A percentile compares a stretch with the other conserved stretches of the same genome.
phyloP scores from a whole-genome alignment of 2,888 invertebrate genomes.

The Entomobrya proxima region DNA sequence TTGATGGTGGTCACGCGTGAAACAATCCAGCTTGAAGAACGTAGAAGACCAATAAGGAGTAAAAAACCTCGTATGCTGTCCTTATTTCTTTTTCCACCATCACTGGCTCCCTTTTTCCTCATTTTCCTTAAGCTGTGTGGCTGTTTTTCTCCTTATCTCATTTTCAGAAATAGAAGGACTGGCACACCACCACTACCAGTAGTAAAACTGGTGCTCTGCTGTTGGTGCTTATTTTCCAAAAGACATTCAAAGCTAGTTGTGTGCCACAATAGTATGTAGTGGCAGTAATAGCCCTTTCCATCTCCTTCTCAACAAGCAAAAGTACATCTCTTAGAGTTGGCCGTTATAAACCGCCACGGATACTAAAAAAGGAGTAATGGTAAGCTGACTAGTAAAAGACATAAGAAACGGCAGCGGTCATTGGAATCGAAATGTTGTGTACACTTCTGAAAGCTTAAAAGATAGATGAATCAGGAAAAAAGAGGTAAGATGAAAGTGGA shows the following conservation, averaged over 20 bases:
- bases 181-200: too few relatives aligned
- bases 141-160: slow-evolving; percentile 57
- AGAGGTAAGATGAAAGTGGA: slow-evolving; percentile 32
- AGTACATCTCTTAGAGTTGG: neutral
- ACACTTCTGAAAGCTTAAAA: slow-evolving; percentile 49
- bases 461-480: slow-evolving; percentile 46
- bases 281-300: neutral
- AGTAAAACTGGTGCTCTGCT: neutral
- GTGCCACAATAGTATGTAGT: neutral
- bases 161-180: slow-evolving; percentile 31
- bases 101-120: slow-evolving; percentile 33
- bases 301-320: neutral
- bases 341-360: neutral
- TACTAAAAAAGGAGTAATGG: slow-evolving; percentile 4
- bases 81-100: slow-evolving; percentile 47
- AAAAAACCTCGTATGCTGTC: slow-evolving; percentile 45
- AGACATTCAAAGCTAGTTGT: neutral
- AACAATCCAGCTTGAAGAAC: slow-evolving; percentile 63
- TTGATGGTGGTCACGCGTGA: slow-evolving; percentile 70
- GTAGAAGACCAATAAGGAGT: slow-evolving; percentile 53
- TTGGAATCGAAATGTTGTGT: slow-evolving; percentile 40
- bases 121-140: slow-evolving; percentile 40
- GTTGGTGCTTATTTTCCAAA: neutral
- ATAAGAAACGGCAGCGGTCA: slow-evolving; percentile 46
- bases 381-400: slow-evolving; percentile 18